Evolutionary conservation across 2,888 invertebrate species (phyloP), one percentile per base, ranked within the genome.

Genomic region (Pardosa pseudoannulata): DNA sequence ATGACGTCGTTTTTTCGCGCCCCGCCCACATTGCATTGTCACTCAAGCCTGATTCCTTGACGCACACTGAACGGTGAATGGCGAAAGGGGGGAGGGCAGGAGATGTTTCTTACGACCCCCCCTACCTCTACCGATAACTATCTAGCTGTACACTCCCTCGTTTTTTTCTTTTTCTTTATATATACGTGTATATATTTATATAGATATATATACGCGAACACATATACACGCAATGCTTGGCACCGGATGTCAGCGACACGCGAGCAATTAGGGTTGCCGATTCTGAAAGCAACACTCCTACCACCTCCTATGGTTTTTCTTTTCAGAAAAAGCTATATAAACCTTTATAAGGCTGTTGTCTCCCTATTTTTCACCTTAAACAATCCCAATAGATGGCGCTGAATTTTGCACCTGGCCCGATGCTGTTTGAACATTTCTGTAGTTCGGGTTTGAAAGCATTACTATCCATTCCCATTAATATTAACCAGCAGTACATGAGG

Each of bases 191-290:
- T n/a, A n/a, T n/a, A n/a, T n/a, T n/a, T n/a, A n/a, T n/a, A n/a
- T n/a, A n/a, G n/a, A n/a, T n/a, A n/a, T n/a, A n/a, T n/a, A n/a
- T 56, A 3, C 23, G 3, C 11, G n/a, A 23, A 56, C 23, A 56
- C 1, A 56, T 16, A 19, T 62, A 56, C 83, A 85, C 83, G 83
- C 83, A 79, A 85, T 50, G 31, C 39, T 78, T 72, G n/a, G 23
- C 78, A 73, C 83, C 83, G 83, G 83, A 85, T 85, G 76, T 78
- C 65, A 36, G 29, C 50, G 83, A 73, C 83, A 85, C 83, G 83
- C 83, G 83, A 85, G 73, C 78, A 85, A 85, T 85, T 85, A 85
- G 83, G 73, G 82, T 76, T 76, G 71, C 82, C n/a, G 46, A 83
- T 85, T 85, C 78, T 70, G 28, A 71, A 78, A 85, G 71, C n/a